These are phyloP conservation scores for Drosophila arawakana DNA, from an alignment of 1,140 invertebrate species.

Conservation along the genomic window DNA sequence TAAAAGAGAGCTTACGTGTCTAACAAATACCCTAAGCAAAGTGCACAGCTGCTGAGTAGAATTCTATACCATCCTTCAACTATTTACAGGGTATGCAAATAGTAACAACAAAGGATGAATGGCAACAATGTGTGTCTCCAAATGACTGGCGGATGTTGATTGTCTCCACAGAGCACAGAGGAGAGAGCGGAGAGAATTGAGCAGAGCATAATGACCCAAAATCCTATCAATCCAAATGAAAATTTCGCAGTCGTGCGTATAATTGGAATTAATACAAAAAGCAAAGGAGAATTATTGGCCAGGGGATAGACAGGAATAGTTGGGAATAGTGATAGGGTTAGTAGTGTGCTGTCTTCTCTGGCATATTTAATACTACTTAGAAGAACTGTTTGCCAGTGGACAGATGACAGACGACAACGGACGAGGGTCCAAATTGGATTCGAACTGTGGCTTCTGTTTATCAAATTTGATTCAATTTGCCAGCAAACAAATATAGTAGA, in stretches of 20 bases:
- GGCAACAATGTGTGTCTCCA: constrained; percentile 37
- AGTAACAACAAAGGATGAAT: constrained; percentile 16
- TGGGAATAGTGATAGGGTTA: constrained; percentile 18
- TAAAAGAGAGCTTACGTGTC: neutral
- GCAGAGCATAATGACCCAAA: constrained; percentile 68
- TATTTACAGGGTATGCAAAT: constrained; percentile 23
- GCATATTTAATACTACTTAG: constrained; percentile 47
- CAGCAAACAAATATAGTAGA: constrained; percentile 47
- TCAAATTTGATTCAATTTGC: constrained; percentile 72
- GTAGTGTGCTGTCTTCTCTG: neutral
- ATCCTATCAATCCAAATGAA: constrained; percentile 79
- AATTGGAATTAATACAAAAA: constrained; percentile 82
- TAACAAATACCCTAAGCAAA: neutral
- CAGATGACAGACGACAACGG: constrained; percentile 3
- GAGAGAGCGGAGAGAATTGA: neutral
- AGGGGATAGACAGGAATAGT: neutral
- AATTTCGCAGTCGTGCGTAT: constrained; percentile 81
- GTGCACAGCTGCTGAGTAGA: neutral
- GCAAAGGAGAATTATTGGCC: constrained; percentile 53
- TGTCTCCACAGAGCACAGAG: constrained; percentile 17
- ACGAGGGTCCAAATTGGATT: constrained; percentile 20
- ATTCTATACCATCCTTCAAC: neutral
- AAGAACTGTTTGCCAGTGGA: neutral
- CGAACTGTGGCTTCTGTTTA: constrained; percentile 28
- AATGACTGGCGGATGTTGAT: constrained; percentile 59